Percentiles rank a stretch among this genome's conserved stretches.
Evolutionary conservation across 64 coral and sea anemone genomes (phyloP).

Genomic region (Porites australiensis): DNA sequence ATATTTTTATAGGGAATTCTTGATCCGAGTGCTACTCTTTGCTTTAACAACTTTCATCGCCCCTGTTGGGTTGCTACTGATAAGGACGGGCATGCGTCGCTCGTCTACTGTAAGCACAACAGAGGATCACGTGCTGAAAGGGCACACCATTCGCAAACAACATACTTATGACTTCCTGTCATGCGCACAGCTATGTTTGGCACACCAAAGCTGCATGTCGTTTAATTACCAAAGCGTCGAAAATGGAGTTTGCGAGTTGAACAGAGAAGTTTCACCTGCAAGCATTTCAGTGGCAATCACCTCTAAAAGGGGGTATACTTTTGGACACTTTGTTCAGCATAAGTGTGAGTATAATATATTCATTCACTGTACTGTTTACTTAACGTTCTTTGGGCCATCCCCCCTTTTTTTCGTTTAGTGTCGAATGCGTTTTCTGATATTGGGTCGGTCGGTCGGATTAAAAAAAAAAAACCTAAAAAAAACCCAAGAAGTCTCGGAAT

Average conservation of each 20-base stretch:
- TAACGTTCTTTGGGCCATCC: too few species aligned
- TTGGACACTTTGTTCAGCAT: constrained; percentile 7
- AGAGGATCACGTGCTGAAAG: background rate
- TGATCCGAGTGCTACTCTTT: background rate
- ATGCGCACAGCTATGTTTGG: constrained; percentile 67
- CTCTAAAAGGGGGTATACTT: background rate
- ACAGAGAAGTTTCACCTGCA: background rate
- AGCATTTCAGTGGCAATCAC: background rate
- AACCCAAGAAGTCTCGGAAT: too few species aligned
- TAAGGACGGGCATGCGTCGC: background rate
- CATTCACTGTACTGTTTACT: too few species aligned
- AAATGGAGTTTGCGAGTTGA: constrained; percentile 59
- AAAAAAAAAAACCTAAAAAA: too few species aligned
- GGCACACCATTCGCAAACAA: constrained; percentile 19
- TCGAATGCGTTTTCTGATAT: too few species aligned
- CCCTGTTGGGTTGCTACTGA: background rate
- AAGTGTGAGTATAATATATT: background rate
- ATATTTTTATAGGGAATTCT: background rate
- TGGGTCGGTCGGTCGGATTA: too few species aligned
- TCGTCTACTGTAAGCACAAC: constrained; percentile 4
- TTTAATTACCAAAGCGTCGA: constrained; percentile 39
- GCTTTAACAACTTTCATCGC: background rate
- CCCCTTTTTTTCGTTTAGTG: too few species aligned
- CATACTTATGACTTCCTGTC: constrained; percentile 22
- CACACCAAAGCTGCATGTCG: background rate